Evolutionary conservation across 1,140 invertebrate genomes (phyloP).

Genomic region (Acromyrmex charruanus): DNA sequence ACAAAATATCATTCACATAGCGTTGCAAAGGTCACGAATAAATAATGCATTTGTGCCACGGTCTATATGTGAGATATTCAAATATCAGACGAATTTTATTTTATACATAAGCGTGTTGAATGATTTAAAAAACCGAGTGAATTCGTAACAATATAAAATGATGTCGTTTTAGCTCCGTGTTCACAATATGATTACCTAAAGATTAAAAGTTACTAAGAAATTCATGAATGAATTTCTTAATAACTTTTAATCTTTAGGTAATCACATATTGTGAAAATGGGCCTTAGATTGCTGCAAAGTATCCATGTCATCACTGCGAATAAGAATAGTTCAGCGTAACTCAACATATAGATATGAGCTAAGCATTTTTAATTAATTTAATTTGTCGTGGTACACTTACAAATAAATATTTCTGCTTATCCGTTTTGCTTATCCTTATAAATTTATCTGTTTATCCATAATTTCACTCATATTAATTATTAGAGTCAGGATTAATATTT

Average conservation of each 20-base stretch:
- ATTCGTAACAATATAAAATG: not conserved
- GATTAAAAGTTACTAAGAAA: too few relatives aligned
- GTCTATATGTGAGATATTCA: slow-evolving; percentile 2
- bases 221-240: too few relatives aligned
- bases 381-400: not conserved
- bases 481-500: too few relatives aligned
- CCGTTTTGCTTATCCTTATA: not conserved
- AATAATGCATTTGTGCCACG: not conserved
- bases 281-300: too few relatives aligned
- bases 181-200: too few relatives aligned
- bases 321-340: not conserved
- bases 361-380: slow-evolving; percentile 4
- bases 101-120: not conserved
- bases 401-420: not conserved
- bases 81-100: slow-evolving; percentile 26
- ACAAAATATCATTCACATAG: not conserved
- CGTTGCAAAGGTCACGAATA: not conserved
- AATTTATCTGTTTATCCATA: too few relatives aligned
- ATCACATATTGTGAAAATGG: too few relatives aligned
- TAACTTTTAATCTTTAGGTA: too few relatives aligned
- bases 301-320: not conserved
- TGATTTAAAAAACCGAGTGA: not conserved
- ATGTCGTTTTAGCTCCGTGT: not conserved
- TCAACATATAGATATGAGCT: not conserved
- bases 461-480: too few relatives aligned